Conservation (phyloP, 2,113 vertebrate species). For the Tupaia tana region DNA sequence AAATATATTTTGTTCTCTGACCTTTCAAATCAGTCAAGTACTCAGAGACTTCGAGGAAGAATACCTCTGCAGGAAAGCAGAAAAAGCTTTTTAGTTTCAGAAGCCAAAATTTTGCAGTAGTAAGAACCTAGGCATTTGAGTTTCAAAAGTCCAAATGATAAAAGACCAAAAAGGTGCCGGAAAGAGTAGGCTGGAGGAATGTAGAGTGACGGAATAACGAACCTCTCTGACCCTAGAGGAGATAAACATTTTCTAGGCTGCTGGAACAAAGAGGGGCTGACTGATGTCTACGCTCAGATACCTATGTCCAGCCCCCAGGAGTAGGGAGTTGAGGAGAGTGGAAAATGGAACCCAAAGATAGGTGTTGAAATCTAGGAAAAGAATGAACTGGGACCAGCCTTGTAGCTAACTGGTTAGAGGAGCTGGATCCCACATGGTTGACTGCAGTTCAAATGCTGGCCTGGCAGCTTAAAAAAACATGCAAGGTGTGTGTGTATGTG, state of each 20-base stretch:
- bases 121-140: not conserved
- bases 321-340: not conserved
- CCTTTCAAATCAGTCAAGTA: not conserved
- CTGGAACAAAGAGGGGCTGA: not conserved
- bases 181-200: not conserved
- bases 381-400: too few relatives aligned
- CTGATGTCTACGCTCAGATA: not conserved
- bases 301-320: rapidly evolving
- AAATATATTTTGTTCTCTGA: not conserved
- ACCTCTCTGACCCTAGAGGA: not conserved
- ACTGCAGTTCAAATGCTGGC: too few relatives aligned
- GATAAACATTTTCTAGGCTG: not conserved
- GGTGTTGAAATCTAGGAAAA: not conserved
- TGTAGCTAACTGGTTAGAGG: too few relatives aligned
- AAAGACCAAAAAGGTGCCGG: not conserved
- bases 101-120: not conserved
- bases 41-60: not conserved
- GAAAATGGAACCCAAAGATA: not conserved
- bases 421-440: too few relatives aligned
- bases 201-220: not conserved
- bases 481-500: too few relatives aligned
- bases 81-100: conserved; percentile 1
- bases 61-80: not conserved
- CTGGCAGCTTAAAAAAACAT: too few relatives aligned
- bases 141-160: not conserved